Percentiles rank a stretch among this genome's conserved stretches.
phyloP scores from a whole-genome alignment of 1,140 invertebrate species.

The Metaphire vulgaris region DNA sequence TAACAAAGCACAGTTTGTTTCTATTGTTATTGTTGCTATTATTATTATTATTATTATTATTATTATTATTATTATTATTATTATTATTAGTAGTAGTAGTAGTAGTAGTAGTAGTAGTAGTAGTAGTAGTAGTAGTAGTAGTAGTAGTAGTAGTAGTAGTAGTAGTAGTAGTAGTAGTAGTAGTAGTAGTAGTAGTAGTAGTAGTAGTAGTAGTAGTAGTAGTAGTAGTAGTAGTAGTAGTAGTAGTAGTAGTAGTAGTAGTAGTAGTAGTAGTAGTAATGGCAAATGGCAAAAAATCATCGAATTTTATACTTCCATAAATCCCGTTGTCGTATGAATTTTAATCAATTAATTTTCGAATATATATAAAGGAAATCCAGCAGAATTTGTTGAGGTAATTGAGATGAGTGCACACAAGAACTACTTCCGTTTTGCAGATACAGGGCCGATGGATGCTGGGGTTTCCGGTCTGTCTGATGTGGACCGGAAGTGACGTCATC shows the following conservation, averaged over 20 bases:
- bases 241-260: constrained; percentile 9
- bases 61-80: constrained; percentile 7
- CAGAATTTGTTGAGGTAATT: too few species aligned
- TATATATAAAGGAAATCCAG: too few species aligned
- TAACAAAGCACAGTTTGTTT: too few species aligned
- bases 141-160: not conserved
- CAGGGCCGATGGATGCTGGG: constrained; percentile 17
- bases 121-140: constrained; percentile 7
- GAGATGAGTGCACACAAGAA: too few species aligned
- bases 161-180: constrained; percentile 8
- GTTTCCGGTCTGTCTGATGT: constrained; percentile 19
- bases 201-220: constrained; percentile 8
- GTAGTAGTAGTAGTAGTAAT: constrained; percentile 7
- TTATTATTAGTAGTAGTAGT: too few species aligned
- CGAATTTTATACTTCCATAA: too few species aligned
- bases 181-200: constrained; percentile 9
- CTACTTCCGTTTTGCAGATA: constrained; percentile 22
- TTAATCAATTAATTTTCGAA: too few species aligned
- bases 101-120: constrained; percentile 7
- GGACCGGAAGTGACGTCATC: too few species aligned
- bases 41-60: constrained; percentile 10
- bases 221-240: constrained; percentile 8
- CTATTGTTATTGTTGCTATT: constrained; percentile 2
- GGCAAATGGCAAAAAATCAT: too few species aligned
- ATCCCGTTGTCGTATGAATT: too few species aligned